Conservation (phyloP, 2,113 vertebrate species). For the Empidonax traillii region DNA sequence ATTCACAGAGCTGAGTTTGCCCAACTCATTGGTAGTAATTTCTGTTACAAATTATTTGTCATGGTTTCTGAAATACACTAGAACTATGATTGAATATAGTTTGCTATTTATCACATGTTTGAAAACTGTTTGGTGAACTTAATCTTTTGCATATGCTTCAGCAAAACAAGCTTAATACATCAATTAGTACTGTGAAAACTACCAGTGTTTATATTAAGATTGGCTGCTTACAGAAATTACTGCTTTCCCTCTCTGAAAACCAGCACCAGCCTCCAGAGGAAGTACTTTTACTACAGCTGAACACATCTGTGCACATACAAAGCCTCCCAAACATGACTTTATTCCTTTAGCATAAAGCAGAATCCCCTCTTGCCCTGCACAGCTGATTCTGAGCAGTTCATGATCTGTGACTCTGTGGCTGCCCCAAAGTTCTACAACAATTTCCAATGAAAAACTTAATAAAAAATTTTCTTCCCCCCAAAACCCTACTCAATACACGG, state of each 20-base stretch:
- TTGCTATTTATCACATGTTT: neutral
- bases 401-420: neutral
- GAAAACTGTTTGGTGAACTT: neutral
- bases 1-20: neutral
- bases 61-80: neutral
- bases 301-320: neutral
- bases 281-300: neutral
- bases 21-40: neutral
- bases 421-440: neutral
- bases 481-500: fast-evolving
- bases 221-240: neutral
- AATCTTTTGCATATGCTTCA: neutral
- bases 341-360: neutral
- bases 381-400: neutral
- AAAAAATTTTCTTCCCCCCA: neutral
- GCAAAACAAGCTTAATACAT: neutral
- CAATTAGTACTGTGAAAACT: neutral
- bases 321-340: neutral
- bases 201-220: neutral
- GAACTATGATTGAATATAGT: neutral
- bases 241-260: neutral
- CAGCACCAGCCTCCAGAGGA: neutral
- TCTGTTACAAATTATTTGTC: neutral
- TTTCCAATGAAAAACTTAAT: neutral
- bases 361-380: neutral